Evolutionary conservation across 2,113 vertebrate genomes (phyloP).

Genomic region (Pteropus alecto): DNA sequence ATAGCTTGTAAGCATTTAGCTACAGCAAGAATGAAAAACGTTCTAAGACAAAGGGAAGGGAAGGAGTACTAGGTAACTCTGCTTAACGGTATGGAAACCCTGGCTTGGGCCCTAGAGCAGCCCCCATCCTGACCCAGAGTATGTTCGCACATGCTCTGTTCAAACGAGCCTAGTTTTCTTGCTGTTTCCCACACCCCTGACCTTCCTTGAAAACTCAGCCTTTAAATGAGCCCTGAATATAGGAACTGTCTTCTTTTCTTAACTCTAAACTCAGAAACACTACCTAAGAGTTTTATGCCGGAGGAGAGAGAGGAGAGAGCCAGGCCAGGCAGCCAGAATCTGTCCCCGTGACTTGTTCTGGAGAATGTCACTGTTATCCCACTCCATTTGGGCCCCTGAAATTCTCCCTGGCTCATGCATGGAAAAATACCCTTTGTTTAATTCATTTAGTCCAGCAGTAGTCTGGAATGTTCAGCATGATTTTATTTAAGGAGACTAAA

Average conservation of each 20-base stretch:
- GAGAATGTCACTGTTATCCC: background rate
- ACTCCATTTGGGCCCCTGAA: background rate
- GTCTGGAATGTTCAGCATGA: background rate
- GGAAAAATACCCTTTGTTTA: background rate
- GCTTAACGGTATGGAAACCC: background rate
- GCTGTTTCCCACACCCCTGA: background rate
- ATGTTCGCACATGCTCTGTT: background rate
- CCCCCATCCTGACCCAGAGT: background rate
- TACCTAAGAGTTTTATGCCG: background rate
- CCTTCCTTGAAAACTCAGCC: background rate
- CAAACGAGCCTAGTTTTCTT: background rate
- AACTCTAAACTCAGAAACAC: conserved; percentile 22
- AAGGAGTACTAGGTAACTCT: background rate
- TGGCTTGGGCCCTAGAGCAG: background rate
- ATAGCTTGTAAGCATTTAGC: background rate
- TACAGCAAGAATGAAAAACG: background rate
- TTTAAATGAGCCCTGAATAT: background rate
- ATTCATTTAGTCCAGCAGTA: background rate
- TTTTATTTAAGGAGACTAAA: background rate
- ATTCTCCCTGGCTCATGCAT: background rate
- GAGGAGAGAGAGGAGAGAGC: background rate
- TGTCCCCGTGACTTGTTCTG: background rate
- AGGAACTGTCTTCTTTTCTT: background rate
- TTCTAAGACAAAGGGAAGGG: background rate
- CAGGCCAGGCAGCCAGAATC: background rate